Conservation (phyloP, 2,888 invertebrate species). For the Eupithecia abbreviata region DNA sequence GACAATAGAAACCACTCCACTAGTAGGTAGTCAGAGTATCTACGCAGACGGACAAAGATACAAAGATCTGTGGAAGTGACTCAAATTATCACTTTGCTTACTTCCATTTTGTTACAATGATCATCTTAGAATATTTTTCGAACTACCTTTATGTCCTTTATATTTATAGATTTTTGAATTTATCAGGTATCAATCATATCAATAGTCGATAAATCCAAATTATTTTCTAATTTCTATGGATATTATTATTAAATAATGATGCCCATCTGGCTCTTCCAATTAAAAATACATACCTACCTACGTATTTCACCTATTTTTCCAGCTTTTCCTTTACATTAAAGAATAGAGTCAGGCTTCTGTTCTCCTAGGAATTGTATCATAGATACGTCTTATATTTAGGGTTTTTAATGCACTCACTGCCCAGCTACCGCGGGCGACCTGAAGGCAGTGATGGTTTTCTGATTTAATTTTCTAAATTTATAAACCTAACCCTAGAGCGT, state of each 20-base stretch:
- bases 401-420: neutral
- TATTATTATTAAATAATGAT: no score
- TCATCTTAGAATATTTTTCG: no score
- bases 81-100: neutral
- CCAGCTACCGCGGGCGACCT: neutral
- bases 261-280: neutral
- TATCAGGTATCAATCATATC: no score
- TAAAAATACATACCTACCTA: neutral
- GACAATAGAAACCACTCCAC: conserved; percentile 30
- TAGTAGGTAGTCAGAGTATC: conserved; percentile 20
- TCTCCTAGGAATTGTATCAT: neutral
- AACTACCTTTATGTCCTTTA: no score
- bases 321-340: neutral
- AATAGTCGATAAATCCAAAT: no score
- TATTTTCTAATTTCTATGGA: no score
- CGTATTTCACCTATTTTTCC: neutral
- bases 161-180: no score
- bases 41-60: conserved; percentile 3
- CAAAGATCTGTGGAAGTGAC: neutral
- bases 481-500: no score
- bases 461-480: no score
- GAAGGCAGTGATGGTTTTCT: no score
- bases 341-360: neutral
- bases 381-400: neutral
- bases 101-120: no score